Evolutionary conservation across 2,113 vertebrate genomes (phyloP), one percentile per base, ranked within the genome.

Genomic region (Nyctibius bracteatus): DNA sequence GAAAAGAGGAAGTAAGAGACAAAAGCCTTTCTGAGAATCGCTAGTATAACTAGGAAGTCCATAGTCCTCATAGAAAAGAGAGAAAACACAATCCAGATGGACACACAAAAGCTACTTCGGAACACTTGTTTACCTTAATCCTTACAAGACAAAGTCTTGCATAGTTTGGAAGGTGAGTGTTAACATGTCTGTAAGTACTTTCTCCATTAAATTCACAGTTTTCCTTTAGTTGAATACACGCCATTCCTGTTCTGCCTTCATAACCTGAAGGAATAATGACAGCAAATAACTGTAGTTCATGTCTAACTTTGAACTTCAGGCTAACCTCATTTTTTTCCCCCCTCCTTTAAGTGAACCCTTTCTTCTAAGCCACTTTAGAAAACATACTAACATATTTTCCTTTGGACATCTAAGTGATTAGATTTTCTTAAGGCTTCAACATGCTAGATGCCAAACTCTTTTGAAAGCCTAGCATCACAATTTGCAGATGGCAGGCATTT

Each of bases 191-290:
- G 65, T 98, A 98, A n/a, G 96, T 47, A 41, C 96, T 97, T 59
- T 94, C 96, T 46, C 98, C 81, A 25, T 99, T 98, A 96, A 99
- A 99, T 79, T 98, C 95, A 70, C 68, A 91, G 46, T 98, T 98
- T 77, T 98, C 97, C 75, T 97, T 98, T 14, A 99, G 87, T 21
- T 81, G 98, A 70, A 99, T 49, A 0, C 99, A 97, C 20, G 99
- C 99, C 99, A 99, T 99, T 92, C 99, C 99, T 80, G 97, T 98
- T 81, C 98, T 97, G 51, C 99, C 99, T 92, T 99, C 99, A 1
- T 99, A 98, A 84, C 98, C 99, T 99, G 51, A 39, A 96, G 94
- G 58, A 72, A 87, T 20, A 90, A 52, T 14, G 43, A 88, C 52
- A 86, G 54, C 37, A 72, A 82, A 31, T 35, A 67, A 57, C 21